phyloP scores from a whole-genome alignment of 2,113 vertebrate genomes.

The Siniperca knerii region DNA sequence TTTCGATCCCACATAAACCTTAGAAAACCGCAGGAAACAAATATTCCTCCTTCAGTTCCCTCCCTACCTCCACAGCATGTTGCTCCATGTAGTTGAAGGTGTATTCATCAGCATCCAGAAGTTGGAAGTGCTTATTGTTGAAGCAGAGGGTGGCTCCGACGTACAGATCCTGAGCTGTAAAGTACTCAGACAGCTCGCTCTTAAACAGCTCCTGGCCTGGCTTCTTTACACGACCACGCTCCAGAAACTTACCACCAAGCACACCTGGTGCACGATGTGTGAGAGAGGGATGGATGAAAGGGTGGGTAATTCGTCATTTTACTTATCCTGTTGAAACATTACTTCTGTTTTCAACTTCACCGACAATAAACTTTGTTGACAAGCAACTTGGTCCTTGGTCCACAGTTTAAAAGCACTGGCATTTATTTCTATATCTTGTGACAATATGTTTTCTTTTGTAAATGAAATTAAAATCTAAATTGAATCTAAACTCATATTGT shows the following conservation, averaged over 20 bases:
- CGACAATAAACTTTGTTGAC: neutral
- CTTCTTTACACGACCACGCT: slow-evolving; percentile 88
- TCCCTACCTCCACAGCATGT: slow-evolving; percentile 87
- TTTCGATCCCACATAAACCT: neutral
- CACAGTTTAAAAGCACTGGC: neutral
- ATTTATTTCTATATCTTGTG: neutral
- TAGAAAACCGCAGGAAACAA: neutral
- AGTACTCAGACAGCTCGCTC: slow-evolving; percentile 88
- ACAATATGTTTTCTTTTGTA: neutral
- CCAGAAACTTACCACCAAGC: slow-evolving; percentile 89
- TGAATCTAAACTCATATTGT: neutral
- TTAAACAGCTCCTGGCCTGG: slow-evolving; percentile 91
- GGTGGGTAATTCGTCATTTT: neutral
- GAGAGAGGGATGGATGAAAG: neutral
- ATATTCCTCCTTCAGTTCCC: neutral
- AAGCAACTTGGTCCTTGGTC: neutral
- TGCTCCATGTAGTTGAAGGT: slow-evolving; percentile 92
- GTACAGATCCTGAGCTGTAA: slow-evolving; percentile 88
- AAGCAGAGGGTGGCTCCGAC: slow-evolving; percentile 88
- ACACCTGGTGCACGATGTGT: slow-evolving; percentile 81
- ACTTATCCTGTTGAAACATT: neutral
- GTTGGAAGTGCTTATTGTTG: slow-evolving; percentile 85
- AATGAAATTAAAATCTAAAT: neutral
- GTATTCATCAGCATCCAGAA: slow-evolving; percentile 92
- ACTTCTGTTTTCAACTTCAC: neutral